Evolutionary conservation across 2,888 invertebrate genomes (phyloP).

Genomic region (Drosophila kambysellisi): DNA sequence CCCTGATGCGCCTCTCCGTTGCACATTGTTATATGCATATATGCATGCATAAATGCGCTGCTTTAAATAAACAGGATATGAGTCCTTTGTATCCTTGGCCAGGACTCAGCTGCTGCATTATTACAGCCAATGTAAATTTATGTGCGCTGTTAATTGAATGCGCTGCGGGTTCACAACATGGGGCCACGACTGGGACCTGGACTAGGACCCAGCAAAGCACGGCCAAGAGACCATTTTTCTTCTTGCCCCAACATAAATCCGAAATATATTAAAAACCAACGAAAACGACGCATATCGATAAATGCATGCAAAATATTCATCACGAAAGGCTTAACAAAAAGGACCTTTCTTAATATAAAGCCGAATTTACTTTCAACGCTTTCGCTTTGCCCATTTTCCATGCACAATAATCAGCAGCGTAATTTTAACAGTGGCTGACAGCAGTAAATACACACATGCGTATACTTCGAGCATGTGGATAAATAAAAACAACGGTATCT

Average conservation of each 20-base stretch:
- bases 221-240: slow-evolving; percentile 8
- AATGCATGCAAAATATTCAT: slow-evolving; percentile 65
- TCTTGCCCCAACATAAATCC: slow-evolving; percentile 65
- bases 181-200: slow-evolving; percentile 18
- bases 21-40: slow-evolving; percentile 11
- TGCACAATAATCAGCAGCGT: slow-evolving; percentile 73
- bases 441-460: slow-evolving; percentile 27
- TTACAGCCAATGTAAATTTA: slow-evolving; percentile 74
- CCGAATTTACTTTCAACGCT: slow-evolving; percentile 9
- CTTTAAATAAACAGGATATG: slow-evolving; percentile 73
- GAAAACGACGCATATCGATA: slow-evolving; percentile 61
- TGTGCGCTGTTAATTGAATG: slow-evolving; percentile 76
- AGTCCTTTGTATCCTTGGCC: slow-evolving; percentile 43
- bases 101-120: slow-evolving; percentile 74
- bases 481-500: slow-evolving; percentile 38
- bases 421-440: slow-evolving; percentile 62
- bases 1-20: slow-evolving; percentile 34
- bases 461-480: slow-evolving; percentile 36
- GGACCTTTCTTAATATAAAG: neutral
- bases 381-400: slow-evolving; percentile 64
- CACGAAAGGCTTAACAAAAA: slow-evolving; percentile 3
- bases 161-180: slow-evolving; percentile 56
- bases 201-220: slow-evolving; percentile 15
- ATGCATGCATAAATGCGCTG: slow-evolving; percentile 51
- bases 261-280: slow-evolving; percentile 65